Evolutionary conservation across 2,888 invertebrate genomes (phyloP), one percentile per base, ranked within the genome.

Genomic region (Phorcus lineatus): DNA sequence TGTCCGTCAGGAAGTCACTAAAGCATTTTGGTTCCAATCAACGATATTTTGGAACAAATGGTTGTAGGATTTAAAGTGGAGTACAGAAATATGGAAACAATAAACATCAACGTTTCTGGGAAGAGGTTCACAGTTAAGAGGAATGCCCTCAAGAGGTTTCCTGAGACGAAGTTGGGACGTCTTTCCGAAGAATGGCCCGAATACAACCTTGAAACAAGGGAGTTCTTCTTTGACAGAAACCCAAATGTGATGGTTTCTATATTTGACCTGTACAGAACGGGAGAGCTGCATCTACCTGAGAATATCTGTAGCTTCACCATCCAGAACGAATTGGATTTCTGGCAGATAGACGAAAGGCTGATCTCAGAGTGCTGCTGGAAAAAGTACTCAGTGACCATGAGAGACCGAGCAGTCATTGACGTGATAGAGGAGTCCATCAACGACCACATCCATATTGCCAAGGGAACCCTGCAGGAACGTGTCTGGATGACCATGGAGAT

Each of bases 241-340:
- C 86, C 87, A 3, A 74, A 80, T 28, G 52, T 88, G 16, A 86
- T 89, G 78, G 83, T 86, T 36, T 81, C 54, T 55, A 83, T 89
- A 31, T 80, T 89, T 54, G 88, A 88, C 77, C 83, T 84, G n/a
- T 88, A 87, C 67, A 83, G 89, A 36, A 81, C 80, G 9, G 86
- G 84, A 53, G 84, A 86, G 19, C 82, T 90, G 1, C 90, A 90
- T 74, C 74, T 90, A n/a, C 88, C 90, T 6, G 85, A 87, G n/a
- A 85, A 87, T 74, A 84, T 85, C 66, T 90, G 90, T 77, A 88
- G 90, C 9, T 86, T 88, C 0, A 80, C 87, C 17, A 85, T 90
- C 13, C 79, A 84, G 55, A 55, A 86, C 16, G 90, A 90, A 74
- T 80, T 90, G 52, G 84, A 85, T 70, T 89, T 81, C 77, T 90